Evolutionary conservation across 2,888 invertebrate genomes (phyloP).

Genomic region (Polylopha cassiicola): DNA sequence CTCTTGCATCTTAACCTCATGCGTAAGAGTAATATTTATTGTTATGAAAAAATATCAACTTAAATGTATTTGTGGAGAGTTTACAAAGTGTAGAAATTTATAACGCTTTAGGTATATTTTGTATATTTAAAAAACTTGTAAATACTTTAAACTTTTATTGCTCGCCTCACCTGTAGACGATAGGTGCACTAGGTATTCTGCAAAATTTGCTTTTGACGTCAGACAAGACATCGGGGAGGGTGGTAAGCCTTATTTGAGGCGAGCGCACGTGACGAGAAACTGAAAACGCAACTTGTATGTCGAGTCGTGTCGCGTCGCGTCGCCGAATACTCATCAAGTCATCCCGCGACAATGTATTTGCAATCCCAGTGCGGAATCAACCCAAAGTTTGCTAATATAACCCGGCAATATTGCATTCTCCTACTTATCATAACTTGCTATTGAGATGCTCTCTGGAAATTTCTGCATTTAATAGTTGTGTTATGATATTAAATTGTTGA

Average conservation of each 20-base stretch:
- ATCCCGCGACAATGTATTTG: conserved; percentile 69
- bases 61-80: too few relatives aligned
- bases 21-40: too few relatives aligned
- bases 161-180: conserved; percentile 27
- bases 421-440: conserved; percentile 24
- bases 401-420: conserved; percentile 20
- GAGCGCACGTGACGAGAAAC: conserved; percentile 73
- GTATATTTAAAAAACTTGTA: conserved; percentile 11
- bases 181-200: conserved; percentile 66
- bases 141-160: conserved; percentile 2
- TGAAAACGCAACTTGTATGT: conserved; percentile 65
- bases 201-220: conserved; percentile 56
- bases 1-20: too few relatives aligned
- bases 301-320: conserved; percentile 42
- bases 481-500: conserved; percentile 8
- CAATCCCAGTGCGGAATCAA: conserved; percentile 71
- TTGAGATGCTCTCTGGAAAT: conserved; percentile 16
- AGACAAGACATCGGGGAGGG: conserved; percentile 52
- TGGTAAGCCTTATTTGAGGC: conserved; percentile 73
- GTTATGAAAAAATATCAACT: too few relatives aligned
- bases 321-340: conserved; percentile 74
- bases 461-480: conserved; percentile 8
- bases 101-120: conserved; percentile 7
- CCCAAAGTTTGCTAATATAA: conserved; percentile 40
- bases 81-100: too few relatives aligned